Evolutionary conservation across 2,113 vertebrate genomes (phyloP), one percentile per base, ranked within the genome.

Genomic region (Myxocyprinus asiaticus): DNA sequence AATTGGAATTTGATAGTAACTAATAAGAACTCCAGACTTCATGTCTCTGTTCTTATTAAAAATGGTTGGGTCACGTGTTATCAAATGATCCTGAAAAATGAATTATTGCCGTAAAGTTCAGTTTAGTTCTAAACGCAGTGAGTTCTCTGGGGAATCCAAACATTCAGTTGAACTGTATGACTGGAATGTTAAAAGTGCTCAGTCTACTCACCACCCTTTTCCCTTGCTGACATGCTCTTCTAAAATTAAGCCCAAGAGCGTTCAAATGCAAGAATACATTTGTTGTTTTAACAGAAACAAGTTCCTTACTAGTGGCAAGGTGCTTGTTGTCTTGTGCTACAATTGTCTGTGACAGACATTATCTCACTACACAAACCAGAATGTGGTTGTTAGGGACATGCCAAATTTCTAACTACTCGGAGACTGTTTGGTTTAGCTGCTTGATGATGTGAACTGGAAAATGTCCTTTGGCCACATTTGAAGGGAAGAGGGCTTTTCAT

Each of bases 161-260:
- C 63, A 53, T 17, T 76, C 67, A 81, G 63, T 66, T 82, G 67
- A 81, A 83, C 62, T 82, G 78, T 59, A 80, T 80, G 81, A 82
- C 81, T 85, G 82, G 85, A 86, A 89, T 85, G 78, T 79, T 64
- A 64, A 56, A 85, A 70, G 86, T 86, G 77, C 90, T 89, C 83
- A 82, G 86, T 65, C 42, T 14, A 76, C 67, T 85, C 82, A 47
- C 87, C 83, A 78, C 87, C 87, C 80, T 90, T 90, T 90, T 87
- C 88, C 87, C 75, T 88, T 88, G 89, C 87, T 90, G 81, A 73
- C 62, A 44, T 9, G 7, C 43, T 59, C 8, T 17, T 74, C 22
- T 74, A 17, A 62, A 75, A 51, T 67, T 7, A 77, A 50, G 44
- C 43, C 45, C 12, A 51, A 7, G 51, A 56, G 33, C 59, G 15